phyloP scores from a whole-genome alignment of 2,888 invertebrate species.

The Drosophila fulvimacula region DNA sequence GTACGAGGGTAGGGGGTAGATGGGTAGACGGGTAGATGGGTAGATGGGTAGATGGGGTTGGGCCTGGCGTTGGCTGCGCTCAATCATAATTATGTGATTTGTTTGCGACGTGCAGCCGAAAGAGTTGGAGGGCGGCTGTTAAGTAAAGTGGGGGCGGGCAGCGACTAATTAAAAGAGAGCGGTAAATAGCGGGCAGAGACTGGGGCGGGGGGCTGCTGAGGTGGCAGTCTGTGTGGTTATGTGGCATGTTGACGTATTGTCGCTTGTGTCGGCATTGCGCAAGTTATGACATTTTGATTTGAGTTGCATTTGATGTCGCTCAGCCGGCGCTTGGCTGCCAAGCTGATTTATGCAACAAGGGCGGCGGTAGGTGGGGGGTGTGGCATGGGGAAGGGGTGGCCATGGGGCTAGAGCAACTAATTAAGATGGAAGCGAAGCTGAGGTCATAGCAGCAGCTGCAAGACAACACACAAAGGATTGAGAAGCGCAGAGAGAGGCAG shows the following conservation, averaged over 20 bases:
- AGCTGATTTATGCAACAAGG: constrained; percentile 2
- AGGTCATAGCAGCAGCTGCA: constrained; percentile 43
- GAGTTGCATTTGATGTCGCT: constrained; percentile 81
- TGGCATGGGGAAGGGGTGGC: neutral
- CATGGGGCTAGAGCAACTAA: constrained; percentile 45
- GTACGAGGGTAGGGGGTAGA: neutral
- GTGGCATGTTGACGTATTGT: constrained; percentile 81
- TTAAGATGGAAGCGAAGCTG: constrained; percentile 37
- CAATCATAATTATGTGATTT: constrained; percentile 84
- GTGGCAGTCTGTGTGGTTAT: neutral
- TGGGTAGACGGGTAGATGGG: too few relatives aligned
- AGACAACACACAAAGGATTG: constrained; percentile 34
- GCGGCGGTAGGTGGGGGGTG: rapidly evolving
- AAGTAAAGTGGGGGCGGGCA: constrained; percentile 14
- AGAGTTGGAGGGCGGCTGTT: constrained; percentile 4
- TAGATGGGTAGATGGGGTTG: neutral
- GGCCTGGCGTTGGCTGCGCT: constrained; percentile 64
- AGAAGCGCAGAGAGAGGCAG: neutral
- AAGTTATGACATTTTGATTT: constrained; percentile 83
- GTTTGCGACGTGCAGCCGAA: constrained; percentile 66
- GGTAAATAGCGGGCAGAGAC: neutral
- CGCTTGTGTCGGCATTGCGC: constrained; percentile 73
- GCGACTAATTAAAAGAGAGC: constrained; percentile 65
- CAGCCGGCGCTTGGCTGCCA: constrained; percentile 64
- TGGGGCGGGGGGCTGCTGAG: neutral